Base-by-base conservation (phyloP, 2,113 vertebrate species). In the Macquaria australasica region DNA sequence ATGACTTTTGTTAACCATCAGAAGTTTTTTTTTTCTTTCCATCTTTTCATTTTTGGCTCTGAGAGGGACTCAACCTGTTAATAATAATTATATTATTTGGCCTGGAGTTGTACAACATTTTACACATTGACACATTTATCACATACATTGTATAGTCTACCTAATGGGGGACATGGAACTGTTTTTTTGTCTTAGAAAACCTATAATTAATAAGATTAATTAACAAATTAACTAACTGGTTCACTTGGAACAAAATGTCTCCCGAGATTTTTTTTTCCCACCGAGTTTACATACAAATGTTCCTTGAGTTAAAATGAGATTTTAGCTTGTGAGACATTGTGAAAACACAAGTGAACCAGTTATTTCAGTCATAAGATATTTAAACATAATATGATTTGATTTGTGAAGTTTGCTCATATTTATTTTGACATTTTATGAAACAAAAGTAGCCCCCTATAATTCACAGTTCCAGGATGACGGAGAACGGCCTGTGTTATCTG, bases 391-490 rank as follows among this genome's bases (percentile, higher is more conserved):
- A n/a, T 66, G 31, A 31, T 75, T 72, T 23, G 5, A 53, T 80
- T 70, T 48, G 34, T 34, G 15, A 73, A 59, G 62, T 34, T 34
- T 3, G 11, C 21, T 62, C 0, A 3, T 45, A 48, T 45, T 67
- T 72, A 41, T 82, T 84, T 66, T 69, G 50, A 34, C 23, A 10
- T 56, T 76, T 68, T 41, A 34, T 63, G 7, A 77, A 59, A 31
- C 34, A 25, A 53, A 78, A 64, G 53, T 6, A 43, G 1, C 31
- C 12, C 34, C 1, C 8, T 8, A 1, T 23, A 31, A 51, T 18
- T 43, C 20, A 9, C 77, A 34, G 21, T 16, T 12, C n/a, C n/a
- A 60, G 67, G 51, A 3, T 5, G 21, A 69, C 0, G 0, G 25
- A 76, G 11, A 50, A 11, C 7, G 4, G 64, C 63, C 45, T 56